phyloP scores from a whole-genome alignment of 2,888 invertebrate species.

The Thecophora atra region DNA sequence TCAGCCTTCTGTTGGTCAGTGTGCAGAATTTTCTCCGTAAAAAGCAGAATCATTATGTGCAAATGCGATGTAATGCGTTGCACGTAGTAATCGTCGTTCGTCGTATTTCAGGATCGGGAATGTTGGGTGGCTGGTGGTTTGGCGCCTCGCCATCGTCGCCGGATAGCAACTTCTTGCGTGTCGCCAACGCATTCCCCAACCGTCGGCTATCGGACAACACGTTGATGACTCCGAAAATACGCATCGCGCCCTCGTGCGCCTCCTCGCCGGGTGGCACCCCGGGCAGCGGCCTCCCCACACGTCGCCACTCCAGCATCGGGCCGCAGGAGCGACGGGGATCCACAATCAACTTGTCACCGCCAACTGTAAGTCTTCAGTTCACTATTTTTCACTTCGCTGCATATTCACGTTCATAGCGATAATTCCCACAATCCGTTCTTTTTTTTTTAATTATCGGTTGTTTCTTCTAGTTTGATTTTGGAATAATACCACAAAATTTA shows the following conservation, averaged over 20 bases:
- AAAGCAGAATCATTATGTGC: too few relatives aligned
- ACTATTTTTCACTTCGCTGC: too few relatives aligned
- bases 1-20: too few relatives aligned
- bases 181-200: slow-evolving; percentile 83
- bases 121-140: slow-evolving; percentile 84
- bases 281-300: slow-evolving; percentile 80
- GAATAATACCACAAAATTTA: too few relatives aligned
- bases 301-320: slow-evolving; percentile 91
- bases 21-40: too few relatives aligned
- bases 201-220: slow-evolving; percentile 92
- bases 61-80: not conserved
- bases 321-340: slow-evolving; percentile 88
- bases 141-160: slow-evolving; percentile 85
- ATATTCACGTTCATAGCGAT: not conserved
- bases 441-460: too few relatives aligned
- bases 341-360: slow-evolving; percentile 85
- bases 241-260: slow-evolving; percentile 88
- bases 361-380: slow-evolving; percentile 77
- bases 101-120: slow-evolving; percentile 68
- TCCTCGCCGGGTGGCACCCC: slow-evolving; percentile 80
- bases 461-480: too few relatives aligned
- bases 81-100: not conserved
- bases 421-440: not conserved
- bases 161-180: slow-evolving; percentile 86
- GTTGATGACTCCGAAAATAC: slow-evolving; percentile 88